Evolutionary conservation across 2,797 vertebrate species (phyloP).

Genomic region (Aplochiton taeniatus): DNA sequence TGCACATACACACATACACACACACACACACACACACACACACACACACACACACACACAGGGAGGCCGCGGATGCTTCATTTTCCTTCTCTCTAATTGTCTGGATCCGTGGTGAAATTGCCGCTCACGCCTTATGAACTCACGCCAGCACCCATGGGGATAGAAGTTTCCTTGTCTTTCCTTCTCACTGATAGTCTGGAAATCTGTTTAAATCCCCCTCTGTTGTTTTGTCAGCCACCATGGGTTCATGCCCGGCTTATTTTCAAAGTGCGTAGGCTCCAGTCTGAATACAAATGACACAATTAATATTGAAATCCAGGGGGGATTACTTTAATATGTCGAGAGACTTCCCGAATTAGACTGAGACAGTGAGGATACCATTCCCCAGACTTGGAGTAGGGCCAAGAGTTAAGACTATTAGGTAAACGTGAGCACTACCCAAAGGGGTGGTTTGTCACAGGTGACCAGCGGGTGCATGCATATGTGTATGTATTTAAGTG

Average conservation of each 20-base stretch:
- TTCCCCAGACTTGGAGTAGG: constrained; percentile 40
- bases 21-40: too few relatives aligned
- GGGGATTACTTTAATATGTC: constrained; percentile 60
- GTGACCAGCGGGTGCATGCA: constrained; percentile 27
- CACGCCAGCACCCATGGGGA: constrained; percentile 39
- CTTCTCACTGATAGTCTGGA: constrained; percentile 27
- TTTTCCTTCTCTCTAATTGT: constrained; percentile 37
- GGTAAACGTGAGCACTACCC: constrained; percentile 29
- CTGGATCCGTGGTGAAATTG: constrained; percentile 24
- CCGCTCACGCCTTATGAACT: constrained; percentile 43
- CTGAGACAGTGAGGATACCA: constrained; percentile 30
- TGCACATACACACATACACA: too few relatives aligned
- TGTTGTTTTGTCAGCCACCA: constrained; percentile 37
- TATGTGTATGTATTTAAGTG: neutral
- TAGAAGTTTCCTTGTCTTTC: neutral
- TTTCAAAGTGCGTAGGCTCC: constrained; percentile 33
- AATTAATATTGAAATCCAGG: constrained; percentile 57
- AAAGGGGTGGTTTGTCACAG: constrained; percentile 25
- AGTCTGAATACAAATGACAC: constrained; percentile 63
- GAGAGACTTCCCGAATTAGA: constrained; percentile 55
- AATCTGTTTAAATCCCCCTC: constrained; percentile 42
- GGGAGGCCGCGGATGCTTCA: neutral
- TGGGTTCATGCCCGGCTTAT: constrained; percentile 32
- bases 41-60: too few relatives aligned
- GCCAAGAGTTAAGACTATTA: constrained; percentile 55